Conservation (phyloP, 1,140 invertebrate species). For the Leguminivora glycinivorella region DNA sequence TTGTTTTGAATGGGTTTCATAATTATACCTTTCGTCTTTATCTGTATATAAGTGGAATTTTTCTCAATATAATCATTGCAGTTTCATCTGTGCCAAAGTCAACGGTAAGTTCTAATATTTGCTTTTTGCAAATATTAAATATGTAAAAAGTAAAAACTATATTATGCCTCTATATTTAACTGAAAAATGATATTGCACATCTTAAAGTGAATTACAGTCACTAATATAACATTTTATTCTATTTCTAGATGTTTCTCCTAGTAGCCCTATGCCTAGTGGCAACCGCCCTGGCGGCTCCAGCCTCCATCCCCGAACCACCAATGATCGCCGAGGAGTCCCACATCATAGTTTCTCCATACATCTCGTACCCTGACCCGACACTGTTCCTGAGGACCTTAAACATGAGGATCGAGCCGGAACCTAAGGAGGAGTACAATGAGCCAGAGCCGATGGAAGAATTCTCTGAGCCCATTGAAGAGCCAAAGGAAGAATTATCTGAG, state of each 20-base stretch:
- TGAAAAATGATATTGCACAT: too few species aligned
- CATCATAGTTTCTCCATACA: background rate
- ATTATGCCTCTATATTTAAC: too few species aligned
- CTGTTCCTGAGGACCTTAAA: background rate
- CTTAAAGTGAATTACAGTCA: background rate
- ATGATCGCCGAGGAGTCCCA: background rate
- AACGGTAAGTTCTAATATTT: background rate
- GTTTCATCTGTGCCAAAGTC: background rate
- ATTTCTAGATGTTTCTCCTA: conserved; percentile 9
- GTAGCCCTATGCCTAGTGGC: background rate
- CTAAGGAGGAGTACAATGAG: background rate
- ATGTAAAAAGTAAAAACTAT: too few species aligned
- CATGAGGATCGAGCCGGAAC: background rate
- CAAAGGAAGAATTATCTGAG: background rate
- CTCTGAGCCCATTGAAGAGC: background rate
- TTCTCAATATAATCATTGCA: background rate
- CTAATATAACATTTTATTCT: background rate
- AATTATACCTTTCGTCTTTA: background rate
- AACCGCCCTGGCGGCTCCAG: background rate
- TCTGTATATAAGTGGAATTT: conserved; percentile 3
- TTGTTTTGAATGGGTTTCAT: background rate
- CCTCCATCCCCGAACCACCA: background rate
- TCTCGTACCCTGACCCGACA: background rate
- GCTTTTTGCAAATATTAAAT: too few species aligned
- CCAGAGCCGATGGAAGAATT: background rate